Evolutionary conservation across 92 coral and sea anemone species (phyloP), one percentile per base, ranked within the genome.

Genomic region (Umimayanthus chanpuru): DNA sequence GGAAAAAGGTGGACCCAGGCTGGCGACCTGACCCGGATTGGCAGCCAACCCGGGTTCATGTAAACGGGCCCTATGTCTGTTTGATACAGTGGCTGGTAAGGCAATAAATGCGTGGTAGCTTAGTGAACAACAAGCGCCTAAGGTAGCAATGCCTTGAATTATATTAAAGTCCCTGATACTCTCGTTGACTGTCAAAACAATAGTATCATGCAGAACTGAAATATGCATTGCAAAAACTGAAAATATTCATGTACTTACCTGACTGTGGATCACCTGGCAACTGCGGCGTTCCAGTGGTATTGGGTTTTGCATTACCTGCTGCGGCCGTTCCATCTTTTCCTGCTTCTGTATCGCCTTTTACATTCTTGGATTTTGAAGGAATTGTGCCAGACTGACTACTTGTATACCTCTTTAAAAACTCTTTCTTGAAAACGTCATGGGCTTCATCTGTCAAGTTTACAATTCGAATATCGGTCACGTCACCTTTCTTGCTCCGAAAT

Each of bases 321-420:
- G 18, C 26, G 82, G 9, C 14, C 3, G 39, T 9, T 21, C 5
- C n/a, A 23, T 39, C 30, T 9, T 39, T 0, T 9, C 9, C 65
- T 7, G 23, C 76, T 18, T 43, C 61, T 36, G 58, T 6, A 12
- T 72, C 39, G 43, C 18, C 30, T 40, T 39, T 65, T 9, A 20
- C 61, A 40, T 30, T 82, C 5, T 76, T 43, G 26, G 80, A 39
- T 7, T 21, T 76, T 43, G 36, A 41, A 14, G 32, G 16, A 26
- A 41, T 76, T 14, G 36, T 76, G 28, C 71, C 47, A n/a, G 86
- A 67, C 58, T 66, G 86, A 20, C 58, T 25, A 58, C 38, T 81
- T 2, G 30, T 56, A 78, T 73, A 89, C 68, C 92, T 53, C 20
- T 85, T 89, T 77, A 2, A 47, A 87, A 89, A 85, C 77, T 89